Base-by-base conservation (phyloP, 2,888 invertebrate genomes). In the Cepaea hortensis region DNA sequence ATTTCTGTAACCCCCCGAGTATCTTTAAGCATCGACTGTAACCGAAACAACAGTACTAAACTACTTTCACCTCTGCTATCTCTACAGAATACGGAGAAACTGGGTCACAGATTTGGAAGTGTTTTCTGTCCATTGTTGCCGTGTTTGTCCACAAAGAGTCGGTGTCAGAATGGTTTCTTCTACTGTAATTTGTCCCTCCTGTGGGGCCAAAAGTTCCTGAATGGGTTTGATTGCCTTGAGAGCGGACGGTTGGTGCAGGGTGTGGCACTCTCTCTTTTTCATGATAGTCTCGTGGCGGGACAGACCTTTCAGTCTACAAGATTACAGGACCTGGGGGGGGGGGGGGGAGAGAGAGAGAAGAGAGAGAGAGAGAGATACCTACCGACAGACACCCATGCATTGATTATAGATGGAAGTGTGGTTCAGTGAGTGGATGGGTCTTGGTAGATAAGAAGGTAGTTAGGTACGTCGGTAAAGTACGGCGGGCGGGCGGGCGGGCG, bases 61-160 rank as follows among this genome's bases (percentile, higher is more conserved):
- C 75, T 83, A 62, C 84, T 65, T 46, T 76, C 35, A 76, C 84
- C 23, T 65, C 11, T 35, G 84, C 20, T 65, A 61, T 11, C 61
- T 62, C 23, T 23, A 7, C 65, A 3, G 65, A 61, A 46, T 61
- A n/a, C 50, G 46, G 62, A 35, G 55, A 75, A 83, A 76, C 65
- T 84, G 84, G 84, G 84, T 84, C 84, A 76, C 65, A 65, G 50
- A 15, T 46, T 62, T 50, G 50, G 62, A 76, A 76, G 5, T 55
- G 55, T 73, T 61, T 35, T 11, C 20, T 11, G 11, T 18, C 76
- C 46, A 84, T 76, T 76, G 76, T 84, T 76, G 62, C 15, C n/a
- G 68, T 61, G 72, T 73, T 84, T 84, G 84, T 65, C 75, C 48
- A 35, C 65, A 68, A 73, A 62, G 48, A 79, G 79, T 20, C 11